Evolutionary conservation across 2,113 vertebrate genomes (phyloP).

Genomic region (Phalacrocorax aristotelis): DNA sequence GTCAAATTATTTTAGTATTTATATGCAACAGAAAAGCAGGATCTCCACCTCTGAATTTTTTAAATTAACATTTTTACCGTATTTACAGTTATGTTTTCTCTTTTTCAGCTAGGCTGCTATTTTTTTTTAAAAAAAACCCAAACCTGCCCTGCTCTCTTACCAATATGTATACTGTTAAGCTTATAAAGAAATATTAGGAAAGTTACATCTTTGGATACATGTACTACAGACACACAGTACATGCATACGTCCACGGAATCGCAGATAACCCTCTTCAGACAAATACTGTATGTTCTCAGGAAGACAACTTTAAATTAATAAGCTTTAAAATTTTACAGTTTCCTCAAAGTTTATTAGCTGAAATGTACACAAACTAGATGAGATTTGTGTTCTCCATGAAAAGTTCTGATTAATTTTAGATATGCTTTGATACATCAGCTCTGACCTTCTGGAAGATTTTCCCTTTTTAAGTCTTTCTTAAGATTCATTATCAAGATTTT

Average conservation of each 20-base stretch:
- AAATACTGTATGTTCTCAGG: neutral
- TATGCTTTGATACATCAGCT: neutral
- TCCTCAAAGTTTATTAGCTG: neutral
- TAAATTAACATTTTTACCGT: neutral
- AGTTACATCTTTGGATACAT: neutral
- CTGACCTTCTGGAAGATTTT: neutral
- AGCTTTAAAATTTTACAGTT: neutral
- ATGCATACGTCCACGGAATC: neutral
- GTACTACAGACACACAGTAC: neutral
- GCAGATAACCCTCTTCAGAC: neutral
- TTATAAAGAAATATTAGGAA: neutral
- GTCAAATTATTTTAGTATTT: neutral
- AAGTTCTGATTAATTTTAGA: neutral
- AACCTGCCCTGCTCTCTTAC: neutral
- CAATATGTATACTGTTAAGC: neutral
- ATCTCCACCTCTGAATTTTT: neutral
- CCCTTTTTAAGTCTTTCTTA: neutral
- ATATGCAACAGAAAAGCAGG: neutral
- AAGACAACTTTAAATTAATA: neutral
- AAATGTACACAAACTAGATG: neutral
- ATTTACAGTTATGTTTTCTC: neutral
- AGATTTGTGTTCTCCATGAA: neutral
- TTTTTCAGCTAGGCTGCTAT: neutral
- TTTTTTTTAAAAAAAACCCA: neutral
- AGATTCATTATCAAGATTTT: neutral